A percentile compares a stretch with the other conserved stretches of the same genome.
Evolutionary conservation across 1,140 invertebrate species (phyloP).

Genomic region (Drosophila sproati): DNA sequence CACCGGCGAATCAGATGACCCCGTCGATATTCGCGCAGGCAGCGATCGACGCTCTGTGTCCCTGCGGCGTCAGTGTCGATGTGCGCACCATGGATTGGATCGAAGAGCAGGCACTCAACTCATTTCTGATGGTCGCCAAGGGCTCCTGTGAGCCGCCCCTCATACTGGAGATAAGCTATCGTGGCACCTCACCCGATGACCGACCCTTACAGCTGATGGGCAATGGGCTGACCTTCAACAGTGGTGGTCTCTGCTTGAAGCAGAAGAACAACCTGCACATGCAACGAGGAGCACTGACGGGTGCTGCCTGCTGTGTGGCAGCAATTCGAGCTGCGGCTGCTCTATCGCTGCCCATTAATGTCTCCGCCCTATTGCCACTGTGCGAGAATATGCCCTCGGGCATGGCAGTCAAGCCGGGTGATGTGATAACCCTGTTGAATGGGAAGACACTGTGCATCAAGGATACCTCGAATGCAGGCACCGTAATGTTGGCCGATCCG

Average conservation of each 20-base stretch:
- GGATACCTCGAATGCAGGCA: conserved; percentile 94
- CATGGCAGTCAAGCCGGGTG: conserved; percentile 93
- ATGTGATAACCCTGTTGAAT: conserved; percentile 93
- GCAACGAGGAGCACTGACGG: conserved; percentile 93
- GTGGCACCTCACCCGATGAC: conserved; percentile 63
- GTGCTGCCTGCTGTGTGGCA: conserved; percentile 56
- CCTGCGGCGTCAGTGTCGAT: conserved; percentile 87
- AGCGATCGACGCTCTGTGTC: conserved; percentile 85
- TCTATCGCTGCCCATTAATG: conserved; percentile 88
- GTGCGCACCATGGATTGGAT: conserved; percentile 87
- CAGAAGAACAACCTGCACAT: conserved; percentile 89
- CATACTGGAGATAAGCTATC: conserved; percentile 67
- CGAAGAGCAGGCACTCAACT: conserved; percentile 59
- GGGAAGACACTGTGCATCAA: conserved; percentile 92
- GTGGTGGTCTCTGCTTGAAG: conserved; percentile 94
- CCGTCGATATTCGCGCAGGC: conserved; percentile 92
- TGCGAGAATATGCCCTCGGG: conserved; percentile 95
- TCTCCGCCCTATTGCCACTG: conserved; percentile 91
- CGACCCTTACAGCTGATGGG: conserved; percentile 62
- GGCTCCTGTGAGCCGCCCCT: conserved; percentile 89
- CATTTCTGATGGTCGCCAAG: conserved; percentile 91
- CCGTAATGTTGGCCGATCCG: conserved; percentile 94
- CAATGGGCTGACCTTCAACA: conserved; percentile 74
- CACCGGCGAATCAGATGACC: conserved; percentile 94
- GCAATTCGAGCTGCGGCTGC: conserved; percentile 71